Conservation (phyloP, 2,797 vertebrate species). For the Protosalanx chinensis region DNA sequence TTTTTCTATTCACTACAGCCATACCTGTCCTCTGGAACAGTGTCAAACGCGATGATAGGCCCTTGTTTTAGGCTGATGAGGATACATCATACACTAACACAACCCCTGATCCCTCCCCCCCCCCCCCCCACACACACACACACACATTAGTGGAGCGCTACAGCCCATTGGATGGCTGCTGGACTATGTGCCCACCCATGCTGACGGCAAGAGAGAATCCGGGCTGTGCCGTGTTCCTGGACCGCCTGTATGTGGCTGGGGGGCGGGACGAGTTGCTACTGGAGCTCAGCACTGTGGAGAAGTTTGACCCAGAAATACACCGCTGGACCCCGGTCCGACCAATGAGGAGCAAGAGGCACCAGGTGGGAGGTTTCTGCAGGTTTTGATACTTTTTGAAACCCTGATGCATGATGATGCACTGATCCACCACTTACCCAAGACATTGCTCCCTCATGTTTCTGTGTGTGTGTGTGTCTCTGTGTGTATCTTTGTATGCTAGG, state of each 20-base stretch:
- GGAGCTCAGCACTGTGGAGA: constrained; percentile 34
- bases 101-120: not conserved
- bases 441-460: not conserved
- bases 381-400: not conserved
- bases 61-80: not conserved
- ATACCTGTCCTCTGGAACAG: not conserved
- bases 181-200: constrained; percentile 40
- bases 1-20: not conserved
- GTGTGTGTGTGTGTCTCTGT: constrained; percentile 6
- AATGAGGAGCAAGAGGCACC: constrained; percentile 40
- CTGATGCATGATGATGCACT: no score
- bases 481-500: constrained; percentile 34
- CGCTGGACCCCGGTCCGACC: constrained; percentile 15
- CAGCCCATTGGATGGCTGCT: constrained; percentile 41
- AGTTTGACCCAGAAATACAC: constrained; percentile 28
- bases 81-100: not conserved
- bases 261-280: constrained; percentile 37
- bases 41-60: not conserved
- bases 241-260: constrained; percentile 29
- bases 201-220: constrained; percentile 36
- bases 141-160: constrained; percentile 44
- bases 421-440: no score
- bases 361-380: constrained; percentile 20
- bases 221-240: constrained; percentile 34
- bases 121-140: not conserved